Evolutionary conservation across 2,113 vertebrate species (phyloP).

Genomic region (Ranitomeya variabilis): DNA sequence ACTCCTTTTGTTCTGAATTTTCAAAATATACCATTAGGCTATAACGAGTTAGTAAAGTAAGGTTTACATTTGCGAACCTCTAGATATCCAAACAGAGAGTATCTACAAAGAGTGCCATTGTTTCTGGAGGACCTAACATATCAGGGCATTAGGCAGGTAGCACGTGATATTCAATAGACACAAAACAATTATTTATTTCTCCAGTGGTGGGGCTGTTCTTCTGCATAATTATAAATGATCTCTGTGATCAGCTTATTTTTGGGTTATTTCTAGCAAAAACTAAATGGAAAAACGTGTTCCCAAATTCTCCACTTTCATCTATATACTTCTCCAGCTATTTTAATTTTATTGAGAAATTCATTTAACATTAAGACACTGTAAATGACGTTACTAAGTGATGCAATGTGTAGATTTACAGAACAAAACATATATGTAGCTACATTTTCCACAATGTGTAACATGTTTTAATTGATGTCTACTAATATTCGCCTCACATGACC

Average conservation of each 20-base stretch:
- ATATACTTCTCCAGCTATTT: neutral
- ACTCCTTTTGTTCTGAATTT: no score
- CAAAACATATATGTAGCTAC: neutral
- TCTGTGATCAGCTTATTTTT: neutral
- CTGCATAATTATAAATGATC: neutral
- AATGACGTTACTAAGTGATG: neutral
- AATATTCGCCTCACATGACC: constrained; percentile 38
- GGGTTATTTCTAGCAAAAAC: no score
- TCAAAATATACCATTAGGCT: no score
- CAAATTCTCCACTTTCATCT: neutral
- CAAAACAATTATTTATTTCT: neutral
- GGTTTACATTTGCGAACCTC: no score
- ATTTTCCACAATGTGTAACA: neutral
- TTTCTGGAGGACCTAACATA: no score
- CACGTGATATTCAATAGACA: no score
- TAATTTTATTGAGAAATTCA: neutral
- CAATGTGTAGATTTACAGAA: neutral
- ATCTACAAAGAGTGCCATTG: no score
- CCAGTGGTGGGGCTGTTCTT: neutral
- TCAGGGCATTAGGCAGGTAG: no score
- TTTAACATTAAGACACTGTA: neutral
- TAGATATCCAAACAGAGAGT: no score
- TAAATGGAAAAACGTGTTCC: neutral
- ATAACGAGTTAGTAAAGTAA: no score
- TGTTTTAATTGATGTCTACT: neutral